A percentile compares a stretch with the other conserved stretches of the same genome.
Conservation (phyloP, 2,797 vertebrate genomes). For the Crenichthys baileyi region DNA sequence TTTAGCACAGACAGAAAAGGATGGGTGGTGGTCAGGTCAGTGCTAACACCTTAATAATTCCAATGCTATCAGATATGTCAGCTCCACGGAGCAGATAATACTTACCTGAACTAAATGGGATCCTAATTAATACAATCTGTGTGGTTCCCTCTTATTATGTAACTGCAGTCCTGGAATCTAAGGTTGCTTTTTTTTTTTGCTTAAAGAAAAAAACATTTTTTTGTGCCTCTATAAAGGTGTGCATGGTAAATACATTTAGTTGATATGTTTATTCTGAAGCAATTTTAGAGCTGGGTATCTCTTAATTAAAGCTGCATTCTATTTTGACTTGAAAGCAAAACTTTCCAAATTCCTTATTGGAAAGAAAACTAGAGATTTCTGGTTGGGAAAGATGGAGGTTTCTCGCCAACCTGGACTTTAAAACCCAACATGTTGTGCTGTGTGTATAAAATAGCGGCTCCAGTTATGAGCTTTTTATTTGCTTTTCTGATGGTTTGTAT, state of each 20-base stretch:
- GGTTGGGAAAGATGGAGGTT: neutral
- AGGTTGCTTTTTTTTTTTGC: too few relatives aligned
- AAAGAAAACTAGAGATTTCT: too few relatives aligned
- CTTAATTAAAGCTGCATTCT: too few relatives aligned
- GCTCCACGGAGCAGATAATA: neutral
- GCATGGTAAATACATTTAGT: too few relatives aligned
- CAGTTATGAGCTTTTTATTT: neutral
- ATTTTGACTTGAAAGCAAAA: too few relatives aligned
- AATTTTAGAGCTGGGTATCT: too few relatives aligned
- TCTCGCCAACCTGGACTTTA: neutral
- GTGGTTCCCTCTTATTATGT: too few relatives aligned
- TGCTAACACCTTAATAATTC: neutral
- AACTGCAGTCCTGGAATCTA: too few relatives aligned
- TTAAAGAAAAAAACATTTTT: too few relatives aligned
- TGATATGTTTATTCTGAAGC: too few relatives aligned
- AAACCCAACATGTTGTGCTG: neutral
- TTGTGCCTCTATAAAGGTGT: too few relatives aligned
- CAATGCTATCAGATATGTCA: neutral
- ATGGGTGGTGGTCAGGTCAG: slow-evolving; percentile 67
- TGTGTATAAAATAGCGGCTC: neutral
- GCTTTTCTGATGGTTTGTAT: neutral
- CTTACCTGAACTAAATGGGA: neutral
- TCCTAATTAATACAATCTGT: neutral
- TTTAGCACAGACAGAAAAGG: slow-evolving; percentile 31
- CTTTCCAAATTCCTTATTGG: too few relatives aligned